A percentile compares a stretch with the other conserved stretches of the same genome.
Conservation (phyloP, 2,797 vertebrate species). For the Odontamblyopus rebecca region DNA sequence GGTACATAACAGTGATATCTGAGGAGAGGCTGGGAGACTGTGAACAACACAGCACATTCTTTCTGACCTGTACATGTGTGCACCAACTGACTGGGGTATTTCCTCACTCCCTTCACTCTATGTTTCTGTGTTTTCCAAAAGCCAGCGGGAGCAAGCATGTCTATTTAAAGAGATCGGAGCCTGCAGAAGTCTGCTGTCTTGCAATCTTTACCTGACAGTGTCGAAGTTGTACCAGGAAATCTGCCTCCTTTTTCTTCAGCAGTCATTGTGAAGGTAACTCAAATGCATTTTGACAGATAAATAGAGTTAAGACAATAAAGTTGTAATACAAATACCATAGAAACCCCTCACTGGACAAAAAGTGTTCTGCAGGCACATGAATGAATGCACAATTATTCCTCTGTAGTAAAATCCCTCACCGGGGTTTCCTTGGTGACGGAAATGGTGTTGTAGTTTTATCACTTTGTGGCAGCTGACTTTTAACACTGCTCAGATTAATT, state of each 20-base stretch:
- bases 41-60: conserved; percentile 60
- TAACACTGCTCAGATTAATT: background rate
- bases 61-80: conserved; percentile 55
- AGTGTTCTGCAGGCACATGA: conserved; percentile 17
- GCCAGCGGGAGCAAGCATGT: conserved; percentile 46
- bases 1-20: conserved; percentile 31
- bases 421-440: conserved; percentile 42
- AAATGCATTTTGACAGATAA: background rate
- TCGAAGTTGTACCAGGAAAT: conserved; percentile 51
- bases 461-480: conserved; percentile 14
- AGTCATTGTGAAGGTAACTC: conserved; percentile 56
- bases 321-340: conserved; percentile 7
- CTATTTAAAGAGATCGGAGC: conserved; percentile 66
- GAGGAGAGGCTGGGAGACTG: conserved; percentile 34
- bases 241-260: conserved; percentile 33
- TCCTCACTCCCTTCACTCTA: conserved; percentile 51
- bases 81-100: conserved; percentile 58
- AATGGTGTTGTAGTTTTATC: background rate
- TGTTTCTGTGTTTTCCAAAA: conserved; percentile 59
- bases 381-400: conserved; percentile 22
- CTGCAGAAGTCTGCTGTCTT: conserved; percentile 50
- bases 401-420: conserved; percentile 28
- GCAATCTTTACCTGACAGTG: conserved; percentile 52
- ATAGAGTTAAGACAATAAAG: background rate
- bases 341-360: conserved; percentile 11